phyloP scores from a whole-genome alignment of 1,140 invertebrate species.

The Brachystomella parvula region DNA sequence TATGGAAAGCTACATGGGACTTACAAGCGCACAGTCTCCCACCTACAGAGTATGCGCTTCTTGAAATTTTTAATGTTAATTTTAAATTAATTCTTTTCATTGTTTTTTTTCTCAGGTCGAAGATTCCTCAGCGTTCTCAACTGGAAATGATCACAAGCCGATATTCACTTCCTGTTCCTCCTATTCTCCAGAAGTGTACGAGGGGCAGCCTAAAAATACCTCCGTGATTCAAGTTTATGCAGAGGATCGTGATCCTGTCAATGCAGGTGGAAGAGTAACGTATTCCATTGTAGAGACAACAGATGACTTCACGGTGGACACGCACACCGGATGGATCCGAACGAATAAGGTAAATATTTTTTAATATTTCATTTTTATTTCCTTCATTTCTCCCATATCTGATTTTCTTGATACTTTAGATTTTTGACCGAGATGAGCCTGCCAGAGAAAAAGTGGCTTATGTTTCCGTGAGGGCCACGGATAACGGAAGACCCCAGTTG shows the following conservation, averaged over 20 bases:
- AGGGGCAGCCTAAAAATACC: constrained; percentile 55
- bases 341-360: constrained; percentile 61
- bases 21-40: not conserved
- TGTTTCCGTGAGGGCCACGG: constrained; percentile 68
- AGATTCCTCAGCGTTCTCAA: not conserved
- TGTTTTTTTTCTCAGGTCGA: not conserved
- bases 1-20: not conserved
- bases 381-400: not conserved
- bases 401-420: constrained; percentile 43
- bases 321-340: constrained; percentile 61
- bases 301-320: constrained; percentile 67
- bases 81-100: not conserved
- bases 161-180: constrained; percentile 61
- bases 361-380: constrained; percentile 15
- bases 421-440: constrained; percentile 77
- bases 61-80: not conserved
- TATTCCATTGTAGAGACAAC: constrained; percentile 71
- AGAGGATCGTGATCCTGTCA: constrained; percentile 55
- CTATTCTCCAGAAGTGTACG: constrained; percentile 59
- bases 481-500: constrained; percentile 71
- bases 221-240: constrained; percentile 55
- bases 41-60: not conserved
- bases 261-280: constrained; percentile 65
- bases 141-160: constrained; percentile 54
- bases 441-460: constrained; percentile 72